A percentile compares a stretch with the other conserved stretches of the same genome.
Conservation (phyloP, 1,140 invertebrate genomes). For the Lasioglossum baleicum region DNA sequence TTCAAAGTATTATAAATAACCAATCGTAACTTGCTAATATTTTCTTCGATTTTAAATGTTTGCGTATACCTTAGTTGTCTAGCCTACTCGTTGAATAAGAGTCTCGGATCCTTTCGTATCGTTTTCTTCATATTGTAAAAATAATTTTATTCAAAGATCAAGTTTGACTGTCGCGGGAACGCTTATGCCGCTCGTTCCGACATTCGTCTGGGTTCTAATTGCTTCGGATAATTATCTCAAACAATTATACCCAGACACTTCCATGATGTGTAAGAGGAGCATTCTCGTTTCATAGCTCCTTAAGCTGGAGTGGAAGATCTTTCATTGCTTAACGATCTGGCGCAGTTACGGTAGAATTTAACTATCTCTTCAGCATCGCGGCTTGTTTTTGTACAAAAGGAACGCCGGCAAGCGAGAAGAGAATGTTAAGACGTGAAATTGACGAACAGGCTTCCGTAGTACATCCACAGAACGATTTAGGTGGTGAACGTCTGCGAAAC, state of each 20-base stretch:
- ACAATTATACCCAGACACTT: slow-evolving; percentile 42
- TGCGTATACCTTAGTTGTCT: too few species aligned
- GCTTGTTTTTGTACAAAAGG: background rate
- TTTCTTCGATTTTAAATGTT: too few species aligned
- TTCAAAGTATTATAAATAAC: too few species aligned
- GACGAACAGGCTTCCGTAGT: slow-evolving; percentile 29
- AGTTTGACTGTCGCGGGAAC: background rate
- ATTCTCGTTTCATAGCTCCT: slow-evolving; percentile 48
- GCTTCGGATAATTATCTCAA: slow-evolving; percentile 47
- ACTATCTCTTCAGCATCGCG: background rate
- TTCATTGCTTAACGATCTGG: slow-evolving; percentile 39
- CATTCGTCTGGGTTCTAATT: slow-evolving; percentile 26
- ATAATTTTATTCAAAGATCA: slow-evolving; percentile 8
- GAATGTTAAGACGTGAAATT: slow-evolving; percentile 20
- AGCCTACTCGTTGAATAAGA: too few species aligned
- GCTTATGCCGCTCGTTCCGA: background rate
- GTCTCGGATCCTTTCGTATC: background rate
- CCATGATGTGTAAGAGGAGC: background rate
- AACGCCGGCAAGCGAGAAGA: background rate
- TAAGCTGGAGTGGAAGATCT: slow-evolving; percentile 25
- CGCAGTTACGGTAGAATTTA: slow-evolving; percentile 32
- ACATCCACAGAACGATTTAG: slow-evolving; percentile 8
- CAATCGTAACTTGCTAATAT: too few species aligned
- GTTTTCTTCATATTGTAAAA: background rate
- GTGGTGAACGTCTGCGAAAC: background rate